A percentile compares a stretch with the other conserved stretches of the same genome.
Evolutionary conservation across 2,888 invertebrate species (phyloP).

Genomic region (Plebejus melissa): DNA sequence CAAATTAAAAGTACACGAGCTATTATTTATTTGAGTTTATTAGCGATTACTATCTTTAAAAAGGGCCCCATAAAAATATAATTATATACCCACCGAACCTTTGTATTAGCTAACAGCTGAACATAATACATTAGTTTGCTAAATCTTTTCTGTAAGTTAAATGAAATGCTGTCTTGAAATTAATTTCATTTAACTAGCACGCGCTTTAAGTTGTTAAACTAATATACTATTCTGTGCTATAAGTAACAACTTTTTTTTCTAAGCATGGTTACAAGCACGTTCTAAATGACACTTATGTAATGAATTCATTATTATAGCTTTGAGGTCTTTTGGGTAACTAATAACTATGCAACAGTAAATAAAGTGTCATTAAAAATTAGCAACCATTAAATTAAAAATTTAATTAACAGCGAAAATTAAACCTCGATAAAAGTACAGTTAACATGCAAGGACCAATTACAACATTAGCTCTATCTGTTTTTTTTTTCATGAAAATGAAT

Average conservation of each 20-base stretch:
- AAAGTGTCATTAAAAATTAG: conserved; percentile 27
- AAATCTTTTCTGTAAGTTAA: background rate
- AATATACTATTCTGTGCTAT: too few relatives aligned
- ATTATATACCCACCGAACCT: background rate
- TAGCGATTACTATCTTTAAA: background rate
- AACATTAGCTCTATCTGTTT: background rate
- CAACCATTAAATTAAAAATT: conserved; percentile 35
- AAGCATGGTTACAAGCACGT: background rate
- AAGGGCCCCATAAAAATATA: background rate
- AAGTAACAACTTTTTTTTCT: background rate
- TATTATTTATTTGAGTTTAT: background rate
- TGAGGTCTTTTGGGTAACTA: background rate
- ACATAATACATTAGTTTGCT: background rate
- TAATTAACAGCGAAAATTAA: conserved; percentile 37
- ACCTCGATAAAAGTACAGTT: conserved; percentile 33
- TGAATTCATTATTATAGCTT: background rate
- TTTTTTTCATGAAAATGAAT: background rate
- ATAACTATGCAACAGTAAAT: background rate
- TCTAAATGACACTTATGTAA: too few relatives aligned
- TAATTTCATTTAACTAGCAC: background rate
- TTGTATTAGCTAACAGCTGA: background rate
- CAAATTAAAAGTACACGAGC: background rate
- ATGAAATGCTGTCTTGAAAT: background rate
- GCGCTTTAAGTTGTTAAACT: background rate
- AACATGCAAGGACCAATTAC: conserved; percentile 30